phyloP scores from a whole-genome alignment of 2,888 invertebrate genomes.

The Xestobium rufovillosum region DNA sequence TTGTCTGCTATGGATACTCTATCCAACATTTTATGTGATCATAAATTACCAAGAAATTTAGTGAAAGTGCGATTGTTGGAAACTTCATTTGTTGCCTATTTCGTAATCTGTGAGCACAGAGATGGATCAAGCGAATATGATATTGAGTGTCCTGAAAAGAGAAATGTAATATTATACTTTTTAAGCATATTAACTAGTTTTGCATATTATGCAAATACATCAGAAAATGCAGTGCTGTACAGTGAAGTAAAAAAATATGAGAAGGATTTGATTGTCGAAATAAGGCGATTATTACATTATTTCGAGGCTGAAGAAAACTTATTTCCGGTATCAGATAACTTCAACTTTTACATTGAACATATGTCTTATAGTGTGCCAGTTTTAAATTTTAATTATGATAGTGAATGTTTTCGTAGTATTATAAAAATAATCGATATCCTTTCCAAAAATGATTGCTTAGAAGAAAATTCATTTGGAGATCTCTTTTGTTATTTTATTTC shows the following conservation, averaged over 20 bases:
- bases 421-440: conserved; percentile 26
- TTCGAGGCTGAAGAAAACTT: conserved; percentile 29
- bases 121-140: too few relatives aligned
- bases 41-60: conserved; percentile 17
- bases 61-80: conserved; percentile 17
- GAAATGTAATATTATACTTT: conserved; percentile 25
- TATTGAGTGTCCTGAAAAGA: conserved; percentile 26
- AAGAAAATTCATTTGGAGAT: conserved; percentile 24
- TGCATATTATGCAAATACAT: conserved; percentile 25
- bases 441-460: conserved; percentile 23
- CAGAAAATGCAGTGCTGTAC: not conserved
- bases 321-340: conserved; percentile 28
- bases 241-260: conserved; percentile 13
- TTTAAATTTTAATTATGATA: conserved; percentile 24
- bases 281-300: conserved; percentile 26
- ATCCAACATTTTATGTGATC: conserved; percentile 29
- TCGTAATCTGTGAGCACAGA: too few relatives aligned
- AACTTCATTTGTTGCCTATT: conserved; percentile 26
- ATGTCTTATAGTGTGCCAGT: conserved; percentile 28
- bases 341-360: conserved; percentile 29
- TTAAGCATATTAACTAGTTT: conserved; percentile 31
- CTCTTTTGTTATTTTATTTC: conserved; percentile 30
- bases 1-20: conserved; percentile 52
- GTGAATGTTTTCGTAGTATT: conserved; percentile 24
- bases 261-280: conserved; percentile 22